These are phyloP conservation scores for Cacoxenus indagator DNA, from an alignment of 2,888 invertebrate species.

Conservation along the genomic window DNA sequence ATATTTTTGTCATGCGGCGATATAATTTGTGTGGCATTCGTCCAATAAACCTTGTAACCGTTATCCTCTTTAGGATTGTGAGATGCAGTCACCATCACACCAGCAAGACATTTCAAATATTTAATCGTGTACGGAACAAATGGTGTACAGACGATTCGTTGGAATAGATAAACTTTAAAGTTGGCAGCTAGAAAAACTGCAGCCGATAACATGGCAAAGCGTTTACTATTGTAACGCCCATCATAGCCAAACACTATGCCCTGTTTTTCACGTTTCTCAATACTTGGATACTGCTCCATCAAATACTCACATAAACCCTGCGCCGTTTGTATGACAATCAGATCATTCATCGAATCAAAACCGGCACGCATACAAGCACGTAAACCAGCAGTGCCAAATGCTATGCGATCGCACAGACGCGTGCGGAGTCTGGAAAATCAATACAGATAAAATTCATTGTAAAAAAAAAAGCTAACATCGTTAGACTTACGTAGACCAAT, in stretches of 20 bases:
- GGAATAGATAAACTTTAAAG: constrained; percentile 86
- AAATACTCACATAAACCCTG: constrained; percentile 90
- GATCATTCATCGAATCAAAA: constrained; percentile 94
- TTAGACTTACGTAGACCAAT: constrained; percentile 69
- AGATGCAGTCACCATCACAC: constrained; percentile 95
- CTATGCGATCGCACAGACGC: constrained; percentile 79
- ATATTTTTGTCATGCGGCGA: constrained; percentile 92
- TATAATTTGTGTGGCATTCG: constrained; percentile 95
- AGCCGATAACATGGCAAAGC: constrained; percentile 85
- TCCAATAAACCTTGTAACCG: constrained; percentile 98
- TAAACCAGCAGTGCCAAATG: constrained; percentile 95
- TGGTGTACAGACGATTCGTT: constrained; percentile 89
- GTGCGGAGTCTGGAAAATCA: constrained; percentile 71
- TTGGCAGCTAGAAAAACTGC: constrained; percentile 83
- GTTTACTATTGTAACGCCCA: constrained; percentile 90
- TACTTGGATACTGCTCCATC: constrained; percentile 73
- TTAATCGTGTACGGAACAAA: constrained; percentile 90
- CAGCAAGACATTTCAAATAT: constrained; percentile 82
- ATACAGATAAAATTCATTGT: neutral
- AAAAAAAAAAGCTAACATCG: neutral
- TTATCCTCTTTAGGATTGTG: constrained; percentile 97
- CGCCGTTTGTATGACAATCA: constrained; percentile 94
- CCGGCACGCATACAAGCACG: constrained; percentile 95
- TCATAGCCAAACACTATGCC: constrained; percentile 94
- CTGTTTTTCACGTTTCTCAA: constrained; percentile 71